Evolutionary conservation across 2,888 invertebrate genomes (phyloP).

Genomic region (Ophonus ardosiacus): DNA sequence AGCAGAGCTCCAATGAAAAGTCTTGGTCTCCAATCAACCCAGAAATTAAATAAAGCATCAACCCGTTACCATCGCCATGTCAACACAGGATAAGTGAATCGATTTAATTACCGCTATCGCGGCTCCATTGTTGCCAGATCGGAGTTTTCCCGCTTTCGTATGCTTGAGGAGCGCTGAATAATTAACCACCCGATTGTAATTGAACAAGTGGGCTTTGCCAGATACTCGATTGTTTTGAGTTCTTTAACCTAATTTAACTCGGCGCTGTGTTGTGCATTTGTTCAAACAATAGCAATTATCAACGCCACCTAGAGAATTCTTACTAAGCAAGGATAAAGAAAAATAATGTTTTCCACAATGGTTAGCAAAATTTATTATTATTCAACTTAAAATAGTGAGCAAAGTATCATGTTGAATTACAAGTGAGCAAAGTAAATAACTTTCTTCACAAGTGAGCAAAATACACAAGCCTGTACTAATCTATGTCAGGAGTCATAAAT

Average conservation of each 20-base stretch:
- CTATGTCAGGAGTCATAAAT: too few species aligned
- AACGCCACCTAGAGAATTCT: too few species aligned
- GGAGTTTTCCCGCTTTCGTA: slow-evolving; percentile 32
- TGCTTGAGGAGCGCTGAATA: slow-evolving; percentile 47
- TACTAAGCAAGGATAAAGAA: too few species aligned
- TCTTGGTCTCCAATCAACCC: background rate
- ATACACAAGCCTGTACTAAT: too few species aligned
- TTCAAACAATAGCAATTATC: background rate
- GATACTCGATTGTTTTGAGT: slow-evolving; percentile 26
- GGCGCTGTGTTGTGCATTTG: slow-evolving; percentile 1
- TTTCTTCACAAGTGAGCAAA: too few species aligned
- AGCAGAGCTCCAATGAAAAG: background rate
- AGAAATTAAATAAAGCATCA: slow-evolving; percentile 58
- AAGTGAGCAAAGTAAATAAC: too few species aligned
- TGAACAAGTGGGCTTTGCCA: slow-evolving; percentile 26
- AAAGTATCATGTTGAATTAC: too few species aligned
- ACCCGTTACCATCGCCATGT: slow-evolving; percentile 37
- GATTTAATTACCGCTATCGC: slow-evolving; percentile 43
- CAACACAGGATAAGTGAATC: slow-evolving; percentile 48
- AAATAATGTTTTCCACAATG: too few species aligned
- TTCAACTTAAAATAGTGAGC: too few species aligned
- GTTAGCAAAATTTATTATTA: too few species aligned
- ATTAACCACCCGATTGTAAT: slow-evolving; percentile 32
- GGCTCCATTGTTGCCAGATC: slow-evolving; percentile 31
- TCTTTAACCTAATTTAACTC: slow-evolving; percentile 27